Conservation (phyloP, 2,888 invertebrate genomes). For the Drosophila basisetae region DNA sequence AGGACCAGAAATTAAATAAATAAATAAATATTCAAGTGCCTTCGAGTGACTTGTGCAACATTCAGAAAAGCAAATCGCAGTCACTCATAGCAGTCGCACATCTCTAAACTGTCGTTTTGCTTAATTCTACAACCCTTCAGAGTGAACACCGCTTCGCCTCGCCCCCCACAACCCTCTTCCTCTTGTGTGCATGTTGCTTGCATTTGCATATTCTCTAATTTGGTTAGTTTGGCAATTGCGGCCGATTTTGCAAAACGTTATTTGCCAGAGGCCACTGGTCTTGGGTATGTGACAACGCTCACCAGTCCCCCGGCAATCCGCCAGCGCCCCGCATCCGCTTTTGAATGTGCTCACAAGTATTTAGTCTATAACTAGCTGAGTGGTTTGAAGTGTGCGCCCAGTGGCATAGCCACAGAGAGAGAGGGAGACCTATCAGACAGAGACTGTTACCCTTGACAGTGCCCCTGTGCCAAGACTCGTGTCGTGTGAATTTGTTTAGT, state of each 20-base stretch:
- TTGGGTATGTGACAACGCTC: constrained; percentile 2
- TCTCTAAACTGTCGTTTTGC: constrained; percentile 38
- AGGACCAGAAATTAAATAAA: neutral
- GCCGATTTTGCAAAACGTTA: constrained; percentile 80
- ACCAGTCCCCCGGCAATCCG: neutral
- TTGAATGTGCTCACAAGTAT: constrained; percentile 67
- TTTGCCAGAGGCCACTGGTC: constrained; percentile 61
- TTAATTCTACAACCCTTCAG: constrained; percentile 9
- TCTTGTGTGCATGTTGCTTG: constrained; percentile 61
- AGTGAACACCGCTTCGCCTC: neutral
- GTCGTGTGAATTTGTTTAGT: constrained; percentile 76
- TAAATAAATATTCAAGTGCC: constrained; percentile 5
- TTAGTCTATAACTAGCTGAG: constrained; percentile 77
- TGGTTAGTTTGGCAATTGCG: constrained; percentile 80
- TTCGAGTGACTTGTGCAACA: constrained; percentile 19
- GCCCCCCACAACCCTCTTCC: neutral
- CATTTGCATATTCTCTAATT: constrained; percentile 81
- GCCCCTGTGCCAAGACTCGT: constrained; percentile 32
- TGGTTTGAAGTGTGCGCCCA: constrained; percentile 67
- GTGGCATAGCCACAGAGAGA: constrained; percentile 25
- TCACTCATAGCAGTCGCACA: constrained; percentile 31
- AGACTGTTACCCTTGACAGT: constrained; percentile 5
- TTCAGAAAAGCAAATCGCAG: constrained; percentile 28
- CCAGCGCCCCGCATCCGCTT: neutral
- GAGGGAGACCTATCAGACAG: constrained; percentile 2